Evolutionary conservation across 1,140 invertebrate genomes (phyloP).

Genomic region (Metaphire vulgaris): DNA sequence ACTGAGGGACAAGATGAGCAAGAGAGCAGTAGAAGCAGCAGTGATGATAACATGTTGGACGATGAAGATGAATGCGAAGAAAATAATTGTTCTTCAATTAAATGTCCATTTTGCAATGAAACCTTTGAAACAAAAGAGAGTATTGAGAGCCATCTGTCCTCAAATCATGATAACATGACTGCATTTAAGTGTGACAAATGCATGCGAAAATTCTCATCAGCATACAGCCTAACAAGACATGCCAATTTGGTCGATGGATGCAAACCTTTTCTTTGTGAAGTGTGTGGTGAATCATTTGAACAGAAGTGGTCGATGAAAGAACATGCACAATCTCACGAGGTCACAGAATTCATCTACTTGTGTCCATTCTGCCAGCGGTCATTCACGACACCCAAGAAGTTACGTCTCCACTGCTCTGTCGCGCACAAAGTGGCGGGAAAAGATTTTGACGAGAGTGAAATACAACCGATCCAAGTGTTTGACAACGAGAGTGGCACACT

Average conservation of each 20-base stretch:
- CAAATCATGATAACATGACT: background rate
- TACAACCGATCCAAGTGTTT: constrained; percentile 97
- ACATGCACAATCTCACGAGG: background rate
- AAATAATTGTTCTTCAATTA: background rate
- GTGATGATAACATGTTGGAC: background rate
- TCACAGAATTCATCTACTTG: background rate
- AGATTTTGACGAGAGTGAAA: constrained; percentile 73
- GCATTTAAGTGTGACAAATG: background rate
- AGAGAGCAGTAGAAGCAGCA: background rate
- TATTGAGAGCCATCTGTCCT: background rate
- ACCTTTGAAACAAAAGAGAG: background rate
- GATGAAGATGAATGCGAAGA: too few species aligned
- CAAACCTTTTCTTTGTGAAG: background rate
- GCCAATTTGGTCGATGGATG: background rate
- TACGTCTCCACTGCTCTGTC: background rate
- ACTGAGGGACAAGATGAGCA: background rate
- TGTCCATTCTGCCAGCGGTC: background rate
- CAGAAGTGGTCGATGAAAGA: background rate
- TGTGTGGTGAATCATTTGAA: background rate
- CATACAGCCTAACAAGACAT: background rate
- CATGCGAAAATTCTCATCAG: background rate
- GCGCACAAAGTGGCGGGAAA: background rate
- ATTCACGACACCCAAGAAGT: background rate
- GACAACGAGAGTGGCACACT: constrained; percentile 93
- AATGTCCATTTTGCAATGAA: background rate